Conservation (phyloP, 2,888 invertebrate genomes). For the Calameuta pallipes region DNA sequence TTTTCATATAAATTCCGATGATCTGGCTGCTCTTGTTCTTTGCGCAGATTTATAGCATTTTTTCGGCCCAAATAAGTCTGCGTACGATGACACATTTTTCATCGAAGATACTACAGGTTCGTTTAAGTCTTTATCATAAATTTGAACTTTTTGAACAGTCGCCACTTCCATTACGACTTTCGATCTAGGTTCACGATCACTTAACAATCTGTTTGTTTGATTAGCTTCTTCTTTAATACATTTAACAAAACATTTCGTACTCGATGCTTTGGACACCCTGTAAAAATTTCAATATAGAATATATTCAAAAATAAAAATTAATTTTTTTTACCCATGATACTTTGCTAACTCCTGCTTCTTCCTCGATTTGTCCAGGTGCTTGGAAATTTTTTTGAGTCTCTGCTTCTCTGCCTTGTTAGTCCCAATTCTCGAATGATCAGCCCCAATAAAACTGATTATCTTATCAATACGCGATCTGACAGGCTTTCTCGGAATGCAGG, state of each 20-base stretch:
- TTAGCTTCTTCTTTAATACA: not conserved
- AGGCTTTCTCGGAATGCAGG: constrained; percentile 10
- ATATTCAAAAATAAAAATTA: not conserved
- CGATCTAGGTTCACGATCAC: constrained; percentile 32
- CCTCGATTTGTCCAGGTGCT: constrained; percentile 10
- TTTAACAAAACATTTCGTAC: not conserved
- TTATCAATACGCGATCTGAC: not conserved
- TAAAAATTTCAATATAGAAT: not conserved
- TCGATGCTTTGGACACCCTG: not conserved
- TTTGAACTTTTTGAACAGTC: constrained; percentile 42
- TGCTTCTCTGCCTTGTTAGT: constrained; percentile 15
- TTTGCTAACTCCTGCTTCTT: constrained; percentile 10
- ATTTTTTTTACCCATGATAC: constrained; percentile 12
- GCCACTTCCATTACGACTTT: constrained; percentile 48
- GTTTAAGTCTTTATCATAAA: not conserved
- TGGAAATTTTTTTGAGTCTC: constrained; percentile 16
- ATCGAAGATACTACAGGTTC: not conserved
- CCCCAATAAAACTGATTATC: not conserved
- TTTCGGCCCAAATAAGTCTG: not conserved
- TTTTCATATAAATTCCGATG: not conserved
- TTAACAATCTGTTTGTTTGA: not conserved
- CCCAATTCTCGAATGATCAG: not conserved
- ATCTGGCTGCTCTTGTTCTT: not conserved
- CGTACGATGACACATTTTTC: not conserved
- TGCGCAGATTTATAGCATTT: not conserved